Evolutionary conservation across 2,113 vertebrate genomes (phyloP), one percentile per base, ranked within the genome.

Genomic region (Thalassarche chlororhynchos): DNA sequence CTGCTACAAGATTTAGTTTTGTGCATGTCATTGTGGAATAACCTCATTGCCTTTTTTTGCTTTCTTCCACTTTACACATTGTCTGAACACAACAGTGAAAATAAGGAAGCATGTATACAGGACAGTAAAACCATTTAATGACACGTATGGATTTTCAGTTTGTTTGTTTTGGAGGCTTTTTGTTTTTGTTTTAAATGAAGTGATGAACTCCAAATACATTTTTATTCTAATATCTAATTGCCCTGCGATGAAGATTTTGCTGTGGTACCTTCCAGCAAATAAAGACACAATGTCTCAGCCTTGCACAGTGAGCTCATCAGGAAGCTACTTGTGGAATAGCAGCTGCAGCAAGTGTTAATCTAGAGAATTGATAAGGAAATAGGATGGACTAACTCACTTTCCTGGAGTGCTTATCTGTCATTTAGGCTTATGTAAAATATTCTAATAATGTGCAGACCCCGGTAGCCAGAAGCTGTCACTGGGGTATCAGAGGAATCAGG

Each of bases 301-400:
- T 85, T 82, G 29, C 17, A 36, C 28, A 76, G 54, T 93, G 87
- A 91, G 49, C 36, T 94, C 81, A 95, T 62, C 58, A 77, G 78
- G 90, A 95, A 93, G 74, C 31, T 93, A 74, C 87, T 94, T 91
- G 65, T 83, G 70, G 91, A 85, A 92, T 5, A 97, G 68, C 93
- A 93, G 89, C 91, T 96, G 91, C 84, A 77, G 77, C 2, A 11
- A 91, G 87, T 89, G 87, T 72, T 96, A 96, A 93, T 94, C 93
- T 89, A 70, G 65, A 77, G 78, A 95, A 94, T 57, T 95, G 91
- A 70, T 86, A 91, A 83, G 91, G 93, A 94, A 96, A 94, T 93
- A 80, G 70, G 54, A 54, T 40, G 66, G 91, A 77, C 87, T 95
- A 96, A 92, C 66, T 89, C 31, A 69, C 74, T 96, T 91, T 76